Base-by-base conservation (phyloP, 2,888 invertebrate genomes). In the Cheilosia vulpina region DNA sequence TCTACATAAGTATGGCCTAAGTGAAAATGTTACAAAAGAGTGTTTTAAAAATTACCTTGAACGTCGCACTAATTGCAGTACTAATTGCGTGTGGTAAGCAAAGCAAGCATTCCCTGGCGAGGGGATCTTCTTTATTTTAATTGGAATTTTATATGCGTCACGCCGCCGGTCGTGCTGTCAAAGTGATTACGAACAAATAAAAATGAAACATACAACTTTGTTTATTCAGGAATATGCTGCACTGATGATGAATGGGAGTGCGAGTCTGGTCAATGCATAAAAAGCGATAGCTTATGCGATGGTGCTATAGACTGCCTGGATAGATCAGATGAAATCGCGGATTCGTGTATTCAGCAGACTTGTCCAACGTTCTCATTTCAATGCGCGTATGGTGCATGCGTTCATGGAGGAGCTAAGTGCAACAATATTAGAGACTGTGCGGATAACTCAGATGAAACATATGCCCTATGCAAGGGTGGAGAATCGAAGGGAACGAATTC, bases 321-420 rank as follows among this genome's bases (percentile, higher is more conserved):
- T 87, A 89, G 88, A 1, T 89, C 91, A 0, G 91, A 92, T 83
- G 91, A 92, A 81, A 90, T 88, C 6, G 87, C 89, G 0, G 71
- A 88, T 45, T 82, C 81, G 15, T 92, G 92, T 57, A 87, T 90
- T 15, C 87, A 90, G 13, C 43, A 87, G 0, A 62, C 88, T 84
- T 95, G 95, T 88, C 93, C 93, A 0, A 82, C 89, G 0, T 93
- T 93, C 87, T 92, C 94, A 47, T 91, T 90, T 76, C 88, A 88
- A 24, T 92, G 91, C 75, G 89, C 88, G 3, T 92, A 92, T 13
- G 91, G 91, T 0, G 92, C 90, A 0, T 90, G 90, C 38, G 88
- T 90, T 21, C 24, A 63, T 5, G 87, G 87, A 0, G 34, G 13
- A 0, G 69, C 78, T 0, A 63, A 55, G 60, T 89, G 89, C 43